These are phyloP conservation scores for Drosophila bipectinata DNA, from an alignment of 1,140 invertebrate species.

Conservation along the genomic window DNA sequence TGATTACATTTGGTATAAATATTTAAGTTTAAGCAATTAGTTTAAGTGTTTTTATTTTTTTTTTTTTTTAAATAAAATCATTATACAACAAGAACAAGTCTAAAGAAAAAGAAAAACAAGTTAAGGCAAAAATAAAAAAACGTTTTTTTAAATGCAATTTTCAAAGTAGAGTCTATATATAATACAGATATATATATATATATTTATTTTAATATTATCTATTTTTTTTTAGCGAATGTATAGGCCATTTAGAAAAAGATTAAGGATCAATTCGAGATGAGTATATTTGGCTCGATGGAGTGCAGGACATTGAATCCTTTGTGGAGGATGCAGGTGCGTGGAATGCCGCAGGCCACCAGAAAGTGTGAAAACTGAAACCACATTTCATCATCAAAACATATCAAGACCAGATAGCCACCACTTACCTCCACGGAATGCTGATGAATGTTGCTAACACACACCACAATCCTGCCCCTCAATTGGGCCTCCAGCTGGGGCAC, in stretches of 20 bases:
- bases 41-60: conserved; percentile 77
- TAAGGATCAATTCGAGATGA: conserved; percentile 81
- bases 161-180: not conserved
- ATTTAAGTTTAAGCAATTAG: conserved; percentile 73
- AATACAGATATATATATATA: not conserved
- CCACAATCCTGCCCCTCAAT: conserved; percentile 88
- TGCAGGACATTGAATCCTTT: conserved; percentile 89
- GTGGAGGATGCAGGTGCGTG: conserved; percentile 89
- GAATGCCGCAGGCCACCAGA: conserved; percentile 87
- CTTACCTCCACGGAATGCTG: conserved; percentile 90
- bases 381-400: not conserved
- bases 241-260: conserved; percentile 20
- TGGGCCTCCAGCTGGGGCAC: conserved; percentile 86
- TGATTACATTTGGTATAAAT: conserved; percentile 71
- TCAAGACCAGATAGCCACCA: conserved; percentile 10
- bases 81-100: conserved; percentile 32
- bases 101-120: conserved; percentile 40
- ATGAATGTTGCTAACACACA: conserved; percentile 91
- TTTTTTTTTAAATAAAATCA: conserved; percentile 60
- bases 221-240: not conserved
- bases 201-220: not conserved
- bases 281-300: conserved; percentile 87
- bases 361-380: conserved; percentile 88
- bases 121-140: not conserved
- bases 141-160: conserved; percentile 1